Evolutionary conservation across 2,797 vertebrate species (phyloP).

Genomic region (Phrynocephalus forsythii): DNA sequence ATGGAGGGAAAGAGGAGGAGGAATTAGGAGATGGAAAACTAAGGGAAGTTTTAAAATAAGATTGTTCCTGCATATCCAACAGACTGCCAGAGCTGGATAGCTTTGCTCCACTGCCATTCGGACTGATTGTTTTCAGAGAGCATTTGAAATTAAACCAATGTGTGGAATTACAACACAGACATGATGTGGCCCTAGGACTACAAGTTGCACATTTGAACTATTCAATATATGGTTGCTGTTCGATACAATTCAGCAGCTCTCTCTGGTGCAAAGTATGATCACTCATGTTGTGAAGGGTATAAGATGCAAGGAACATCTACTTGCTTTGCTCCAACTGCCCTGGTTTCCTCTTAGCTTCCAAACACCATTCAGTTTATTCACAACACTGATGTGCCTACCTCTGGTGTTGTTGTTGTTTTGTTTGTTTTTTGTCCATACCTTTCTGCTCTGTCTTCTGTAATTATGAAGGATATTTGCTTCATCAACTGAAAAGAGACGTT

Average conservation of each 20-base stretch:
- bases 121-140: not conserved
- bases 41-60: no score
- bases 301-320: not conserved
- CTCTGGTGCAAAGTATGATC: not conserved
- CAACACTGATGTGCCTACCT: not conserved
- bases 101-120: not conserved
- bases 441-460: not conserved
- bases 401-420: no score
- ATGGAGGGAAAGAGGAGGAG: no score
- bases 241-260: not conserved
- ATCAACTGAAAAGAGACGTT: not conserved
- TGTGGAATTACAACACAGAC: not conserved
- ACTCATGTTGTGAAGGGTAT: not conserved
- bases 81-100: not conserved
- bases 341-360: not conserved
- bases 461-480: constrained; percentile 3
- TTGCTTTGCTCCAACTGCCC: not conserved
- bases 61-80: no score
- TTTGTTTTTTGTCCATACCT: not conserved
- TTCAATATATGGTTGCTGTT: not conserved
- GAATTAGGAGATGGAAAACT: no score
- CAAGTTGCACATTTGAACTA: not conserved
- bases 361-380: not conserved
- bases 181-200: not conserved
- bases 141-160: not conserved